Evolutionary conservation across 37 sponge, comb jelly and placozoan genomes (phyloP).

Genomic region (Agelas oroides): DNA sequence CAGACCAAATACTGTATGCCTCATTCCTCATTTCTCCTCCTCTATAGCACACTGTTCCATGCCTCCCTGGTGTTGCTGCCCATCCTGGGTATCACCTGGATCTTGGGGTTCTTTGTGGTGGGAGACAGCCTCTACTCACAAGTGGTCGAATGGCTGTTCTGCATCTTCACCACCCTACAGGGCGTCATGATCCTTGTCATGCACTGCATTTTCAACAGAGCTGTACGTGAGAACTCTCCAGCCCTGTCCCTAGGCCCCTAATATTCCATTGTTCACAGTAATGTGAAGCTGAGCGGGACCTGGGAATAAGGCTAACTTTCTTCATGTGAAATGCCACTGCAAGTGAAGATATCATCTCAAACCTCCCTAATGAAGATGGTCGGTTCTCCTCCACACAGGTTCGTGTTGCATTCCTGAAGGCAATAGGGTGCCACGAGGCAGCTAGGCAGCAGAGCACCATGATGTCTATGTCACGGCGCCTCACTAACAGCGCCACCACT

Average conservation of each 20-base stretch:
- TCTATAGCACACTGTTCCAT: conserved; percentile 46
- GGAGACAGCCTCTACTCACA: conserved; percentile 9
- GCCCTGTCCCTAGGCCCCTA: too few relatives aligned
- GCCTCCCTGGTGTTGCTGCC: conserved; percentile 72
- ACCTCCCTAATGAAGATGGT: too few relatives aligned
- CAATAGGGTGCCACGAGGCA: conserved; percentile 36
- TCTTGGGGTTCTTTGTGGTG: conserved; percentile 71
- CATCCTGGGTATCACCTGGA: conserved; percentile 76
- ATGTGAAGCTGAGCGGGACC: too few relatives aligned
- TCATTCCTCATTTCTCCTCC: not conserved
- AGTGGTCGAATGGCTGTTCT: conserved; percentile 74
- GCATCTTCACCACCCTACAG: conserved; percentile 68
- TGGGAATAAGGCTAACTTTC: too few relatives aligned
- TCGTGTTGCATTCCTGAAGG: conserved; percentile 48
- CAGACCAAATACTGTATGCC: not conserved
- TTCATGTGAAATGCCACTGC: too few relatives aligned
- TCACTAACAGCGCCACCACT: not conserved
- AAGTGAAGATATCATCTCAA: too few relatives aligned
- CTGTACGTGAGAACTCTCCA: conserved; percentile 39
- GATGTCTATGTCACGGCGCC: not conserved
- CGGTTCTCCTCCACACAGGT: too few relatives aligned
- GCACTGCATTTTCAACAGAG: conserved; percentile 78
- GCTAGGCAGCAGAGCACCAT: conserved; percentile 33
- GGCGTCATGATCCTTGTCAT: conserved; percentile 79
- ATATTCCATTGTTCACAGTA: too few relatives aligned